Evolutionary conservation across 2,888 invertebrate species (phyloP).

Genomic region (Drosophila neonasuta): DNA sequence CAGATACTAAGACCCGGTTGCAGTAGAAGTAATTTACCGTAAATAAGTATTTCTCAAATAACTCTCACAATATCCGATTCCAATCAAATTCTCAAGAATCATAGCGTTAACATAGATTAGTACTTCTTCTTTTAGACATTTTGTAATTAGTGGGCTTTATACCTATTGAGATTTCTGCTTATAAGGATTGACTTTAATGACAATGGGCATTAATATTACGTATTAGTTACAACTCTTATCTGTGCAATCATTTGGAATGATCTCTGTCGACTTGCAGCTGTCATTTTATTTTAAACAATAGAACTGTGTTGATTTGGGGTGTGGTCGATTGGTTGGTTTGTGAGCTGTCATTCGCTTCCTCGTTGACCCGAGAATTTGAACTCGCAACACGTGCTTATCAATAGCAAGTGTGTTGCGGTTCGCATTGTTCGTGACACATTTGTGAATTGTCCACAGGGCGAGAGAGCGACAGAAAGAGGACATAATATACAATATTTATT

Average conservation of each 20-base stretch:
- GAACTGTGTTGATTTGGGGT: slow-evolving; percentile 27
- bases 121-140: too few species aligned
- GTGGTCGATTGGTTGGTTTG: not conserved
- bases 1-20: too few species aligned
- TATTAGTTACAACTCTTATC: slow-evolving; percentile 4
- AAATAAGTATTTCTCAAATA: too few species aligned
- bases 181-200: not conserved
- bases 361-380: slow-evolving; percentile 67
- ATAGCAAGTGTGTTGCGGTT: slow-evolving; percentile 31
- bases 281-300: slow-evolving; percentile 60
- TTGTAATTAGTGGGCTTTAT: too few species aligned
- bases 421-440: slow-evolving; percentile 66
- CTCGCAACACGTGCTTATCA: slow-evolving; percentile 72
- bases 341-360: slow-evolving; percentile 51
- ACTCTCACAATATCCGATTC: too few species aligned
- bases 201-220: not conserved
- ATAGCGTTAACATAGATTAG: too few species aligned
- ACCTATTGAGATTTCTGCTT: not conserved
- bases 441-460: slow-evolving; percentile 33
- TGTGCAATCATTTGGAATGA: too few species aligned
- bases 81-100: too few species aligned
- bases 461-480: slow-evolving; percentile 4
- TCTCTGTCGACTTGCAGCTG: not conserved
- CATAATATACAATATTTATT: slow-evolving; percentile 61
- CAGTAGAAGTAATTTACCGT: too few species aligned